Conservation (phyloP, 2,113 vertebrate species). For the Gracilinanus agilis region DNA sequence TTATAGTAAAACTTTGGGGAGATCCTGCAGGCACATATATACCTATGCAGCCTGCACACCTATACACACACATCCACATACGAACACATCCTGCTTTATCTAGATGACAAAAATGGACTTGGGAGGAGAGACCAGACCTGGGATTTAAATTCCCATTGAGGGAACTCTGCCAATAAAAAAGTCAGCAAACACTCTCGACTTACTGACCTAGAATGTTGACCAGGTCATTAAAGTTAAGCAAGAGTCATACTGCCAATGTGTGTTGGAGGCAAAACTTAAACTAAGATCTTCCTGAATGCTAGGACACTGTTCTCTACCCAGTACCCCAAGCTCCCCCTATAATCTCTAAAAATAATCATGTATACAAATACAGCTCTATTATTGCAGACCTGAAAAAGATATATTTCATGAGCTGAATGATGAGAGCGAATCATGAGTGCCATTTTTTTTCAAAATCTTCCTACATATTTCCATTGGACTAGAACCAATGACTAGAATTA, state of each 20-base stretch:
- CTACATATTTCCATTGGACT: neutral
- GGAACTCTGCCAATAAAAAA: neutral
- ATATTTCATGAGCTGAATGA: neutral
- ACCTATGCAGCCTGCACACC: no score
- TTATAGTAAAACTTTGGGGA: neutral
- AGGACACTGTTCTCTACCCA: neutral
- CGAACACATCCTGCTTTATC: neutral
- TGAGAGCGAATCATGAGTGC: neutral
- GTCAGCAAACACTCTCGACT: neutral
- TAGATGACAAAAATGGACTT: neutral
- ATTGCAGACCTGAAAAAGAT: neutral
- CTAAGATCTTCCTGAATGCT: neutral
- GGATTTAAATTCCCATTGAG: neutral
- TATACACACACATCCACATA: no score
- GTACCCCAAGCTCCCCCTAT: neutral
- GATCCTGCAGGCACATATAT: neutral
- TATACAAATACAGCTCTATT: neutral
- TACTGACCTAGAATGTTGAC: neutral
- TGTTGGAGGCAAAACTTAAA: neutral
- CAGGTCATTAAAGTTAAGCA: neutral
- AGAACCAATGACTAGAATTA: neutral
- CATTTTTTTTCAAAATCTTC: neutral
- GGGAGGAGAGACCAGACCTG: neutral
- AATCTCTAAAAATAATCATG: neutral
- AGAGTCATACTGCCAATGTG: neutral